Evolutionary conservation across 2,113 vertebrate species (phyloP).

Genomic region (Fukomys damarensis): DNA sequence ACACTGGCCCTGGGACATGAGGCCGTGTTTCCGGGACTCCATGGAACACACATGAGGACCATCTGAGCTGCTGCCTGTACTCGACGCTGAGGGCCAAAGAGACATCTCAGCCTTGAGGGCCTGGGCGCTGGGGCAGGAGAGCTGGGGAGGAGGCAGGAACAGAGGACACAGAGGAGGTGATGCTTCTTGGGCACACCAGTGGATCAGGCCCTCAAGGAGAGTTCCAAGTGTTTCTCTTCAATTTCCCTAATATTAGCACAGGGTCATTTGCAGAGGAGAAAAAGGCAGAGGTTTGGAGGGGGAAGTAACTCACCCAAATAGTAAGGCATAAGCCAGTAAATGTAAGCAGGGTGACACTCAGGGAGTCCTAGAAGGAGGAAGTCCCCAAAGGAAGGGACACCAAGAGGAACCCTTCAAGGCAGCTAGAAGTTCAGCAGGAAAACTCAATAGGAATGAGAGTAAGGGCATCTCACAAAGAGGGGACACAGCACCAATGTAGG

Average conservation of each 20-base stretch:
- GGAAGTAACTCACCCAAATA: fast-evolving
- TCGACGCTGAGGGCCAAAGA: not conserved
- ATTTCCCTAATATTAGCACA: not conserved
- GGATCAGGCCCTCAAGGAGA: not conserved
- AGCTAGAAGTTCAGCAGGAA: not conserved
- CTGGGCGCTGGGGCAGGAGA: not conserved
- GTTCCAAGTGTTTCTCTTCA: fast-evolving
- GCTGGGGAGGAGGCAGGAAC: not conserved
- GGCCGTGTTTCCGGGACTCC: not conserved
- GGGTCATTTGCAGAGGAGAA: not conserved
- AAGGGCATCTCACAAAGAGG: not conserved
- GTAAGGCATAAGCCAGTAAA: fast-evolving
- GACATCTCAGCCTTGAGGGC: not conserved
- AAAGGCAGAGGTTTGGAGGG: not conserved
- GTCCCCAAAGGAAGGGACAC: not conserved
- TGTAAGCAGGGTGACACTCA: fast-evolving
- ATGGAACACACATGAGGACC: fast-evolving
- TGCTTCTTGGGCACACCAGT: fast-evolving
- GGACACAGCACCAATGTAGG: fast-evolving
- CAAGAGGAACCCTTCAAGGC: fast-evolving
- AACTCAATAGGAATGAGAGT: not conserved
- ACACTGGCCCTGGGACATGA: not conserved
- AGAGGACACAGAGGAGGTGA: fast-evolving
- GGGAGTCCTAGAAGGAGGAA: not conserved
- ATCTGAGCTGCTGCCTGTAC: fast-evolving